Evolutionary conservation across 2,113 vertebrate genomes (phyloP).

Genomic region (Rhinogobius similis): DNA sequence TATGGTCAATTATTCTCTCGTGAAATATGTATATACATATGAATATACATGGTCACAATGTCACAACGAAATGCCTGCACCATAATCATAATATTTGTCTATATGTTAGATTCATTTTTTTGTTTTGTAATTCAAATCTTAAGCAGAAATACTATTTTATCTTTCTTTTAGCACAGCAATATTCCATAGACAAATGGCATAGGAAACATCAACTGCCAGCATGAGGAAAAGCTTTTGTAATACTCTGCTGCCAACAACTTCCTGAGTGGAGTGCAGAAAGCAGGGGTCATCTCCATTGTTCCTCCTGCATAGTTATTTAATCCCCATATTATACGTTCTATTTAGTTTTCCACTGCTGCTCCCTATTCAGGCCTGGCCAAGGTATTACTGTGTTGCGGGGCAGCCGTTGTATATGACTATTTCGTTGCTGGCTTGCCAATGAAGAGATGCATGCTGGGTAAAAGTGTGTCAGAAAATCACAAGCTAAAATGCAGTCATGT

Average conservation of each 20-base stretch:
- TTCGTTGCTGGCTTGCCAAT: slow-evolving; percentile 10
- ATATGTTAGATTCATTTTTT: neutral
- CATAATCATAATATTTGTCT: neutral
- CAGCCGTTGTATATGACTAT: slow-evolving; percentile 17
- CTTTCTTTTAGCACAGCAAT: slow-evolving; percentile 21
- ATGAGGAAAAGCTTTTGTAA: slow-evolving; percentile 47
- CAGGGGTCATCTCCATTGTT: slow-evolving; percentile 58
- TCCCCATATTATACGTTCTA: slow-evolving; percentile 49
- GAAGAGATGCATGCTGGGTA: neutral
- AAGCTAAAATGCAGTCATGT: neutral
- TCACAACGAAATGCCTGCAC: no score
- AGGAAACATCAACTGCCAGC: slow-evolving; percentile 49
- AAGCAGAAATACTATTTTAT: no score
- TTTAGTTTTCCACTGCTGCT: slow-evolving; percentile 40
- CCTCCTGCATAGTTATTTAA: slow-evolving; percentile 53
- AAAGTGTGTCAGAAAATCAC: slow-evolving; percentile 2
- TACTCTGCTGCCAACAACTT: slow-evolving; percentile 59
- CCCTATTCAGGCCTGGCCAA: slow-evolving; percentile 51
- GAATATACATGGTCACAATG: no score
- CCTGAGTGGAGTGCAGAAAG: slow-evolving; percentile 47
- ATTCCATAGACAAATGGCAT: slow-evolving; percentile 36
- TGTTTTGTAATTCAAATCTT: neutral
- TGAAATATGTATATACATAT: no score
- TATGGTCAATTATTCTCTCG: no score
- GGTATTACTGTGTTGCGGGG: slow-evolving; percentile 44